Percentiles rank a stretch among this genome's conserved stretches.
Evolutionary conservation across 2,797 vertebrate genomes (phyloP).

Genomic region (Spatula clypeata): DNA sequence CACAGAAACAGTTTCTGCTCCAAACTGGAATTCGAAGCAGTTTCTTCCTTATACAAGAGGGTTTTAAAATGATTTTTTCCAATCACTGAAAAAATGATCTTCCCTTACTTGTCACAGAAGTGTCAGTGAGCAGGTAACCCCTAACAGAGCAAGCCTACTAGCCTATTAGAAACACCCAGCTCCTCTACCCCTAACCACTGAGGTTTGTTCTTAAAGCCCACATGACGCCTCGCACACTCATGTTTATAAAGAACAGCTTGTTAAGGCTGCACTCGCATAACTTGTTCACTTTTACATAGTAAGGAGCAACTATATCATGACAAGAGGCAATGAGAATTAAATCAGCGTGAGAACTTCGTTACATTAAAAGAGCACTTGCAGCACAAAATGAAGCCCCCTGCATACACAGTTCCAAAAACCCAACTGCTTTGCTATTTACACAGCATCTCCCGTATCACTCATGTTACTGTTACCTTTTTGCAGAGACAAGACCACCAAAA

Average conservation of each 20-base stretch:
- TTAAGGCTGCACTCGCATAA: not conserved
- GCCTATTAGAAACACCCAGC: not conserved
- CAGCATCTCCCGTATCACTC: not conserved
- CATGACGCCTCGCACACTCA: not conserved
- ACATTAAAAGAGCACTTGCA: not conserved
- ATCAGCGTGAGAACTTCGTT: not conserved
- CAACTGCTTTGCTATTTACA: not conserved
- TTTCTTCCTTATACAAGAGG: not conserved
- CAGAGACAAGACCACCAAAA: not conserved
- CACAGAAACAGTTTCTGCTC: not conserved
- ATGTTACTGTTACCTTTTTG: not conserved
- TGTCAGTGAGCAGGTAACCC: not conserved
- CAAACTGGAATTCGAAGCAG: not conserved
- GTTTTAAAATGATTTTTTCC: not conserved
- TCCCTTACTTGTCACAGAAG: not conserved
- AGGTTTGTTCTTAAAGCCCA: not conserved
- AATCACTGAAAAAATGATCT: not conserved
- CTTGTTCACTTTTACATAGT: not conserved
- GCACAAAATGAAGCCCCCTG: not conserved
- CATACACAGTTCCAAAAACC: not conserved
- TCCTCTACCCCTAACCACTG: not conserved
- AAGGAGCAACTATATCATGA: not conserved
- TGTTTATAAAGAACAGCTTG: not conserved
- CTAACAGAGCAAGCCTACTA: not conserved
- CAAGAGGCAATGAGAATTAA: accelerated